phyloP scores from a whole-genome alignment of 2,113 vertebrate species.

The Daphoenositta chrysoptera region DNA sequence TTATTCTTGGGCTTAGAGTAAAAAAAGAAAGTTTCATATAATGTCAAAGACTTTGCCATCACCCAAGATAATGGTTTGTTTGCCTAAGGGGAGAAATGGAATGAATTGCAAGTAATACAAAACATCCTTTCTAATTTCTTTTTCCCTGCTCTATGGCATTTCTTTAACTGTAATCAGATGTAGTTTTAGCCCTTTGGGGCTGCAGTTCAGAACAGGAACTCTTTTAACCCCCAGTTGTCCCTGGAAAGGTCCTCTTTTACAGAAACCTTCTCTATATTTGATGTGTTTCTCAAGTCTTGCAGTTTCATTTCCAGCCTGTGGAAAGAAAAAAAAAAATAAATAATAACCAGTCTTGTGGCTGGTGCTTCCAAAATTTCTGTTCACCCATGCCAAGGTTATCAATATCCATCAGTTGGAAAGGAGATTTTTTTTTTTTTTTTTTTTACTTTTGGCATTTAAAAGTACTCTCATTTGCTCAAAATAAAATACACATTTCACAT shows the following conservation, averaged over 20 bases:
- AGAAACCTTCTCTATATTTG: neutral
- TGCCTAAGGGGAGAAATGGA: neutral
- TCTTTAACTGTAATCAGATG: neutral
- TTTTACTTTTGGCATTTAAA: neutral
- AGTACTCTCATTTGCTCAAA: neutral
- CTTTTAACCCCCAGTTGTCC: neutral
- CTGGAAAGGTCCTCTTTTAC: neutral
- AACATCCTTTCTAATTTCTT: slow-evolving; percentile 17
- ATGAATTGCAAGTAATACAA: slow-evolving; percentile 25
- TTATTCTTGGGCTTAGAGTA: neutral
- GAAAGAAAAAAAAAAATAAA: neutral
- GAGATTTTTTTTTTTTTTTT: neutral
- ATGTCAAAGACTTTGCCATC: neutral
- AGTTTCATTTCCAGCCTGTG: neutral
- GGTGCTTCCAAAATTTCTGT: neutral
- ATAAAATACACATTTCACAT: slow-evolving; percentile 7
- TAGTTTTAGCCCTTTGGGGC: neutral
- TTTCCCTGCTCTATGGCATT: neutral
- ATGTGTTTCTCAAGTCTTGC: neutral
- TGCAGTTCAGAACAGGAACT: neutral
- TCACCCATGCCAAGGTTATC: neutral
- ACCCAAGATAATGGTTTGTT: slow-evolving; percentile 32
- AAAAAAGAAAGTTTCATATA: neutral
- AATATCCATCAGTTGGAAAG: neutral
- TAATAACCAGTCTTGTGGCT: neutral